Evolutionary conservation across 1,140 invertebrate genomes (phyloP).

Genomic region (Drosophila funebris): DNA sequence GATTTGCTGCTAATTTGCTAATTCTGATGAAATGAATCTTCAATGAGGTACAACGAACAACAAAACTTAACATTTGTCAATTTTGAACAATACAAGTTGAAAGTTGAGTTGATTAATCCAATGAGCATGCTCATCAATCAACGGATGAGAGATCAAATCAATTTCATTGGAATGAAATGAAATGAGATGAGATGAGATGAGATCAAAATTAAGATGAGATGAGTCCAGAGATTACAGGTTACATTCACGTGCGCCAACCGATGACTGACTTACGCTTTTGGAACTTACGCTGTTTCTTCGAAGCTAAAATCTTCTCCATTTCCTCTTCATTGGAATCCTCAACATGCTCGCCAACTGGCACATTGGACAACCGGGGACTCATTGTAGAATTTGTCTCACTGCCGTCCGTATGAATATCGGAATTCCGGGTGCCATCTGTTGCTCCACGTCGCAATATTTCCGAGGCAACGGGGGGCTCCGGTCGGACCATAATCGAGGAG

Average conservation of each 20-base stretch:
- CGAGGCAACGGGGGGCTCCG: neutral
- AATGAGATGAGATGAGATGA: neutral
- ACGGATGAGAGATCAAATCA: neutral
- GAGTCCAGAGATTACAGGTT: neutral
- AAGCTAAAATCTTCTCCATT: neutral
- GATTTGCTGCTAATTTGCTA: neutral
- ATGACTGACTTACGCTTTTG: slow-evolving; percentile 5
- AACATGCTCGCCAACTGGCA: neutral
- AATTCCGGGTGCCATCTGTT: neutral
- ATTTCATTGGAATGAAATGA: too few relatives aligned
- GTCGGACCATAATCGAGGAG: slow-evolving; percentile 3
- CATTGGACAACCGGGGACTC: neutral
- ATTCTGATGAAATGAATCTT: neutral
- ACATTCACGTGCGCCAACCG: slow-evolving; percentile 15
- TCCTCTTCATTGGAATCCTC: slow-evolving; percentile 6
- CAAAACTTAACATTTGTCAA: neutral
- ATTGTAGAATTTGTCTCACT: neutral
- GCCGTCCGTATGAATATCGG: neutral
- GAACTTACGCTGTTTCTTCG: slow-evolving; percentile 35
- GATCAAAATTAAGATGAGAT: neutral
- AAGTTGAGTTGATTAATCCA: too few relatives aligned
- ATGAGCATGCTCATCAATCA: too few relatives aligned
- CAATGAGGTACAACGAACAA: neutral
- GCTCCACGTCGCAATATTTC: neutral
- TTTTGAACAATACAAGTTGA: neutral